These are phyloP conservation scores for Mobula birostris DNA, from an alignment of 2,113 vertebrate genomes.

Conservation along the genomic window DNA sequence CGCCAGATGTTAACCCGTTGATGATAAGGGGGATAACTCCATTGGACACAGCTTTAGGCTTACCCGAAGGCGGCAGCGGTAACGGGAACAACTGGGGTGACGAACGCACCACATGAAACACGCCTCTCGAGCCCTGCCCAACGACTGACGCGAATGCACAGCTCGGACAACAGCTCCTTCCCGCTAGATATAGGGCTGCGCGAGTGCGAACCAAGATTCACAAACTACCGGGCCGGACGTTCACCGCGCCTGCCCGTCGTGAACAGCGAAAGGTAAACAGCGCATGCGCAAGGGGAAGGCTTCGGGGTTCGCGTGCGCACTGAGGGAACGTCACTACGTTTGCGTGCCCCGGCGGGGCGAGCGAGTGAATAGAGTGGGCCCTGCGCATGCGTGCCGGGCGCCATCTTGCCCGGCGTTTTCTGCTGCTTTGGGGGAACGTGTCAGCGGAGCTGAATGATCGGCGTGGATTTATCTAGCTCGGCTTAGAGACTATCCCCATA, in stretches of 20 bases:
- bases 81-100: not conserved
- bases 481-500: not conserved
- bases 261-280: conserved; percentile 39
- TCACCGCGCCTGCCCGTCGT: not conserved
- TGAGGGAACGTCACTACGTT: not conserved
- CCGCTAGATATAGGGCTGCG: too few relatives aligned
- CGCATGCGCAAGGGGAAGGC: not conserved
- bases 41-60: too few relatives aligned
- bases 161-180: not conserved
- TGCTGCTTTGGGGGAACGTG: not conserved
- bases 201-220: too few relatives aligned
- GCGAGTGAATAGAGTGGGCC: too few relatives aligned
- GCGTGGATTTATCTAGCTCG: not conserved
- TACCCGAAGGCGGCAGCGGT: too few relatives aligned
- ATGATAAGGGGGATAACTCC: too few relatives aligned
- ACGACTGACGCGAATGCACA: not conserved
- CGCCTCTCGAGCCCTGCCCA: not conserved
- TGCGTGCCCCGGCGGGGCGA: not conserved
- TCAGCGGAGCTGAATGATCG: not conserved
- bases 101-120: not conserved
- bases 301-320: not conserved
- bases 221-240: not conserved
- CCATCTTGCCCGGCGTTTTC: conserved; percentile 11
- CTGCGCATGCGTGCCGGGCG: not conserved
- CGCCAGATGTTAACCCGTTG: too few relatives aligned